Percentiles rank a stretch among this genome's conserved stretches.
phyloP scores from a whole-genome alignment of 2,888 invertebrate species.

The Dasysyrphus albostriatus region DNA sequence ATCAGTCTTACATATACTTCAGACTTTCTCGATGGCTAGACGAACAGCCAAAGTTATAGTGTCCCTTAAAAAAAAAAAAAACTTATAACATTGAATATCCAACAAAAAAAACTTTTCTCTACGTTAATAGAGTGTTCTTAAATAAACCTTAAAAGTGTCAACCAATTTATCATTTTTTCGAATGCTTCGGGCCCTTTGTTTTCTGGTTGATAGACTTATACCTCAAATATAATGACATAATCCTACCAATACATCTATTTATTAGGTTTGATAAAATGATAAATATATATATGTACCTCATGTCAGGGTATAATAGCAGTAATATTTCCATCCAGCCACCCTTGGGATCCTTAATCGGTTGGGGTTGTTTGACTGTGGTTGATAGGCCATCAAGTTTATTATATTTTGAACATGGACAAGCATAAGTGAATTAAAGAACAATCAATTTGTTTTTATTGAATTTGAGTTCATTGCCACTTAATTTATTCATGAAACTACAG shows the following conservation, averaged over 20 bases:
- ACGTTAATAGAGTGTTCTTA: conserved; percentile 2
- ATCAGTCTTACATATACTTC: neutral
- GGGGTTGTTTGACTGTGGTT: neutral
- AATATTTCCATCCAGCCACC: conserved; percentile 1
- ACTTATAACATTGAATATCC: neutral
- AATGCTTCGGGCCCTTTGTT: neutral
- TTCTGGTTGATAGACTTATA: neutral
- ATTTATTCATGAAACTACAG: neutral
- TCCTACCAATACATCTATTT: neutral
- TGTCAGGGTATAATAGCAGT: neutral
- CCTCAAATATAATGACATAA: conserved; percentile 13
- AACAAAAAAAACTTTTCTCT: neutral
- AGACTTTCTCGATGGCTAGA: neutral
- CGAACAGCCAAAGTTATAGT: neutral
- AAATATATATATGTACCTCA: neutral
- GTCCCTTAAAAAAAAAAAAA: neutral
- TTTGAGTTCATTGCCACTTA: neutral
- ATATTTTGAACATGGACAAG: neutral
- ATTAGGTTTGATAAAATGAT: neutral
- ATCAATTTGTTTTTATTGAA: conserved; percentile 11
- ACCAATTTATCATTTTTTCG: conserved; percentile 1
- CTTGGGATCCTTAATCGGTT: neutral
- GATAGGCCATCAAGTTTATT: neutral
- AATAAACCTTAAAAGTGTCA: conserved; percentile 17
- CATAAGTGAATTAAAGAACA: conserved; percentile 17